Evolutionary conservation across 2,797 vertebrate species (phyloP).

Genomic region (Silurus lanzhouensis): DNA sequence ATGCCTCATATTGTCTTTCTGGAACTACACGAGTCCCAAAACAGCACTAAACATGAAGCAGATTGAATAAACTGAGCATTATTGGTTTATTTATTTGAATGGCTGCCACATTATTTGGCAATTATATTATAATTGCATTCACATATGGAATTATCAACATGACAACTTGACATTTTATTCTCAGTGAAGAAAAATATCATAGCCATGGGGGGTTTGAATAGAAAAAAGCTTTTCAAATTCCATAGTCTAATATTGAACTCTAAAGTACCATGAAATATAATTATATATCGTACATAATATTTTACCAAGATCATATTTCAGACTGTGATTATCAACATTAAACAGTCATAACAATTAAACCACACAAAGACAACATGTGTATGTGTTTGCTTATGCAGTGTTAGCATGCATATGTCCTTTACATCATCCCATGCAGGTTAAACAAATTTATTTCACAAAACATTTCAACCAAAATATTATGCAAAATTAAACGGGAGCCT

Average conservation of each 20-base stretch:
- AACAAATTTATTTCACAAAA: background rate
- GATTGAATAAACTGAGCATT: background rate
- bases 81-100: slow-evolving; percentile 41
- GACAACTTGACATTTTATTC: slow-evolving; percentile 36
- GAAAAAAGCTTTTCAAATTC: slow-evolving; percentile 8
- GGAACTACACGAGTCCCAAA: background rate
- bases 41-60: background rate
- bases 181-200: slow-evolving; percentile 1
- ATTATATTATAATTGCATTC: slow-evolving; percentile 54
- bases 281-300: background rate
- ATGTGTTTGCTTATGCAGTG: background rate
- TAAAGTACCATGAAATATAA: background rate
- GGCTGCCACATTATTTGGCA: slow-evolving; percentile 56
- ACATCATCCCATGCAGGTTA: background rate
- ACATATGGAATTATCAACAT: slow-evolving; percentile 54
- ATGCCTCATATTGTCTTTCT: slow-evolving; percentile 2
- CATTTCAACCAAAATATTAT: background rate
- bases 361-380: background rate
- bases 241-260: slow-evolving; percentile 15
- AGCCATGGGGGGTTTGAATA: too few species aligned
- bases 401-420: background rate
- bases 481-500: background rate
- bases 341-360: background rate
- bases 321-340: background rate
- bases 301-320: background rate